Conservation (phyloP, 1,140 invertebrate species). For the Drosophila prosaltans region DNA sequence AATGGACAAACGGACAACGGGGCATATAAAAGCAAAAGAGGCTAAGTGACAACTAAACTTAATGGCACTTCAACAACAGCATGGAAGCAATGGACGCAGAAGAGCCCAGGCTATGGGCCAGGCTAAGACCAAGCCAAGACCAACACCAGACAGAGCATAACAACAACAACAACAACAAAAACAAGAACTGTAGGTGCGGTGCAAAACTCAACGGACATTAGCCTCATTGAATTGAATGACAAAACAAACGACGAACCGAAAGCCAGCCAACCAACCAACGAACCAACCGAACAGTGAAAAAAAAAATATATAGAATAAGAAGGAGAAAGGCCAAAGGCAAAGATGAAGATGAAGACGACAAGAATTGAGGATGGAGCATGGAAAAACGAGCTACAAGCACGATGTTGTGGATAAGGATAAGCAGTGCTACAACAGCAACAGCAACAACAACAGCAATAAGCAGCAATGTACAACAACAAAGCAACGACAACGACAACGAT, state of each 20-base stretch:
- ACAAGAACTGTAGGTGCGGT: conserved; percentile 55
- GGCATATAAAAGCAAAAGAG: conserved; percentile 79
- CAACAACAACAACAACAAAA: conserved; percentile 33
- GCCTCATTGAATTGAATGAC: conserved; percentile 83
- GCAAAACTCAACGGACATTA: conserved; percentile 80
- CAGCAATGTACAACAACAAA: conserved; percentile 33
- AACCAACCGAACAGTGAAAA: neutral
- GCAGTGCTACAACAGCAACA: conserved; percentile 60
- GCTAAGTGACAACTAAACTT: conserved; percentile 83
- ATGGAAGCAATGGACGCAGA: conserved; percentile 78
- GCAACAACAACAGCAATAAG: conserved; percentile 32
- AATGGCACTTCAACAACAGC: conserved; percentile 82
- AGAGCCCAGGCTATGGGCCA: conserved; percentile 46
- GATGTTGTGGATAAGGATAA: conserved; percentile 80
- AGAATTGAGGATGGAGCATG: conserved; percentile 19
- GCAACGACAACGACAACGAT: conserved; percentile 43
- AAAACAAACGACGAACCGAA: conserved; percentile 77
- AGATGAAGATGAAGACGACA: conserved; percentile 29
- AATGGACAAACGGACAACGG: conserved; percentile 35
- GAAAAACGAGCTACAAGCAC: conserved; percentile 35
- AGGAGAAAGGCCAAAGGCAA: conserved; percentile 44
- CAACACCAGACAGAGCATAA: neutral
- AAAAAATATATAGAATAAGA: conserved; percentile 5
- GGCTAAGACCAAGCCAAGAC: conserved; percentile 16
- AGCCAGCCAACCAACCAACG: conserved; percentile 19